A percentile compares a stretch with the other conserved stretches of the same genome.
Conservation (phyloP, 2,797 vertebrate genomes). For the Pteronotus mesoamericanus region DNA sequence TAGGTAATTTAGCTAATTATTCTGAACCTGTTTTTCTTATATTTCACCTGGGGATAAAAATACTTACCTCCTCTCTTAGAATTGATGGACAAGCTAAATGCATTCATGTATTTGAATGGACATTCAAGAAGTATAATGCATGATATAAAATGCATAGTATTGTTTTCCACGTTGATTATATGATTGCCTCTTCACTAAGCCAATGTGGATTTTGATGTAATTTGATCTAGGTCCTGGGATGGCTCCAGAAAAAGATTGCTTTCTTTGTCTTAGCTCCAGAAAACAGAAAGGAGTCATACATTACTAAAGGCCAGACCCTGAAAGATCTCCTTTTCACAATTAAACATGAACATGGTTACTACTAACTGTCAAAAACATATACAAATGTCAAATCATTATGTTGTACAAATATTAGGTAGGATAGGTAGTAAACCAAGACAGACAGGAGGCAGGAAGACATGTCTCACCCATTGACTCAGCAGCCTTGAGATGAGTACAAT, state of each 20-base stretch:
- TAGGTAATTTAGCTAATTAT: constrained; percentile 30
- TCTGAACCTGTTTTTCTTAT: constrained; percentile 36
- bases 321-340: constrained; percentile 34
- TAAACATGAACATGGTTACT: background rate
- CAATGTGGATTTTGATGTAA: constrained; percentile 34
- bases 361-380: constrained; percentile 8
- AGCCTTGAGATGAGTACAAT: background rate
- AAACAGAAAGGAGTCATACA: constrained; percentile 17
- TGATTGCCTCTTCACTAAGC: constrained; percentile 37
- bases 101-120: constrained; percentile 19
- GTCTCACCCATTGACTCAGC: background rate
- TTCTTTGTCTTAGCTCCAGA: background rate
- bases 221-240: constrained; percentile 38
- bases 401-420: background rate
- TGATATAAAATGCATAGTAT: constrained; percentile 14
- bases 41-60: constrained; percentile 24
- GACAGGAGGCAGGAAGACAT: background rate
- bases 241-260: constrained; percentile 17
- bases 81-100: background rate
- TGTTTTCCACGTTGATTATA: background rate
- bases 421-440: background rate
- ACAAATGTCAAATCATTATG: background rate
- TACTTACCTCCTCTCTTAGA: background rate
- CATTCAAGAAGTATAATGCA: background rate
- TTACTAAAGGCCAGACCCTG: constrained; percentile 4